Evolutionary conservation across 2,797 vertebrate genomes (phyloP).

Genomic region (Macropodus opercularis): DNA sequence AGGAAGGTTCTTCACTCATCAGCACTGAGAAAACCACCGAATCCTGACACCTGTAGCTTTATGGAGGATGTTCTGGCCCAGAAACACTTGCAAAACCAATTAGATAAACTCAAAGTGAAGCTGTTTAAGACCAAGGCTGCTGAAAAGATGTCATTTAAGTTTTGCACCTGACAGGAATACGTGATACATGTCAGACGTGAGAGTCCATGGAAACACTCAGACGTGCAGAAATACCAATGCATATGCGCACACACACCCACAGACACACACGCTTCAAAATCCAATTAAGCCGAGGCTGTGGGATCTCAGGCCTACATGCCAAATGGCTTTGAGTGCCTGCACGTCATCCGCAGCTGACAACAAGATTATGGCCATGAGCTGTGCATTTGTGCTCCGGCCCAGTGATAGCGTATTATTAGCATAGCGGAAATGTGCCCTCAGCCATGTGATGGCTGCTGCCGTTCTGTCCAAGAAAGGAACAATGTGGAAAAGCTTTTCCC

Average conservation of each 20-base stretch:
- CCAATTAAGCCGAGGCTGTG: slow-evolving; percentile 68
- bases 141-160: slow-evolving; percentile 33
- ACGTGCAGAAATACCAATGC: slow-evolving; percentile 29
- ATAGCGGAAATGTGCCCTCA: slow-evolving; percentile 46
- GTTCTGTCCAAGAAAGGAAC: slow-evolving; percentile 36
- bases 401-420: slow-evolving; percentile 67
- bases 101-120: slow-evolving; percentile 46
- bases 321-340: slow-evolving; percentile 70
- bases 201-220: slow-evolving; percentile 31
- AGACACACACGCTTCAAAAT: slow-evolving; percentile 58
- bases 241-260: slow-evolving; percentile 38
- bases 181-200: slow-evolving; percentile 42
- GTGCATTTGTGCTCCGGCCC: slow-evolving; percentile 51
- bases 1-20: too few species aligned
- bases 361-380: slow-evolving; percentile 68
- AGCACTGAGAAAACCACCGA: too few species aligned
- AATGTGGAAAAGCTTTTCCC: slow-evolving; percentile 28
- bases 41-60: too few species aligned
- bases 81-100: slow-evolving; percentile 44
- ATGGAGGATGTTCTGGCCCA: too few species aligned
- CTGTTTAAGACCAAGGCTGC: slow-evolving; percentile 50
- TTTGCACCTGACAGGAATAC: slow-evolving; percentile 46
- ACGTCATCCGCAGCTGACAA: slow-evolving; percentile 66
- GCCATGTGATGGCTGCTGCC: slow-evolving; percentile 36
- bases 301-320: slow-evolving; percentile 62